Evolutionary conservation across 2,797 vertebrate genomes (phyloP), one percentile per base, ranked within the genome.

Genomic region (Sphaeramia orbicularis): DNA sequence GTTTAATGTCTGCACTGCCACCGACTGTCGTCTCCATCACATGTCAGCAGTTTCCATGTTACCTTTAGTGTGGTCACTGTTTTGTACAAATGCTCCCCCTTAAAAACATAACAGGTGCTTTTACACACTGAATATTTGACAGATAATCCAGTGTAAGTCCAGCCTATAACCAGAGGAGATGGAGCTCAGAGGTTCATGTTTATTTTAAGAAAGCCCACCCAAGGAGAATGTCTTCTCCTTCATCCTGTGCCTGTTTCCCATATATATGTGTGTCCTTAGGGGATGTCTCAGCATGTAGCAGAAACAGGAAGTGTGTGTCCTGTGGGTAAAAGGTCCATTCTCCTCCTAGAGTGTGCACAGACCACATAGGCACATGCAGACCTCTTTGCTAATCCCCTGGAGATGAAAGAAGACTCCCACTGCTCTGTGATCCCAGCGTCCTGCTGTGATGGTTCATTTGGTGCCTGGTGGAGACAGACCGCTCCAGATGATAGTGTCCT

Each of bases 371-470:
- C 78, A 80, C 64, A 53, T 21, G 51, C 60, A 71, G 60, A 67
- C 81, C 65, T 52, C 68, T 68, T 70, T 78, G 78, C 76, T 91
- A 88, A 88, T 90, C 87, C 87, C 81, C 77, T 48, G 42, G 87
- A 89, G 87, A 90, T 89, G 83, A 90, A 89, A 91, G 87, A 8
- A 78, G 78, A 35, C 77, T 79, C 86, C 87, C 74, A 67, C 80
- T 76, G 83, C 80, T 86, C 81, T 88, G 80, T 87, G 85, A 88
- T 89, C 85, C 83, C 61, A 45, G 53, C 61, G 62, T 78, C 89
- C 85, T 71, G 83, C 86, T 88, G 89, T 3, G 79, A 60, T 36
- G 76, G 62, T 80, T 88, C 89, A 89, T 92, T 86, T 89, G 83
- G 78, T 84, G 81, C 75, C 70, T 66, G 83, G 53, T 13, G 19